phyloP scores from a whole-genome alignment of 1,140 invertebrate genomes.

The Mercenaria mercenaria region DNA sequence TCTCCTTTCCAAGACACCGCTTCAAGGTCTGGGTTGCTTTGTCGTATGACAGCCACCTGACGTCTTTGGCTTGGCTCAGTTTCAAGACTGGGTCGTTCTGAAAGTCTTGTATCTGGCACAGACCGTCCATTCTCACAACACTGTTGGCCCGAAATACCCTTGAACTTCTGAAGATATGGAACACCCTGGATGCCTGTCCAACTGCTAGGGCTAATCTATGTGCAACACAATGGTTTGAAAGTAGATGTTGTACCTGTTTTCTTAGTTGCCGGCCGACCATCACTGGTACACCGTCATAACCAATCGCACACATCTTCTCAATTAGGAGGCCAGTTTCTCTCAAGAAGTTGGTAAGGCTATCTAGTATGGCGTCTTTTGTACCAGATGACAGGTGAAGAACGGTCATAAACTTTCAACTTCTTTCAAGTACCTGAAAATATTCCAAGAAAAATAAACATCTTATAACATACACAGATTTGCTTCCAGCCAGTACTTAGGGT shows the following conservation, averaged over 20 bases:
- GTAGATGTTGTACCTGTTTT: not conserved
- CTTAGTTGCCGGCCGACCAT: not conserved
- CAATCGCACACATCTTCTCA: conserved; percentile 26
- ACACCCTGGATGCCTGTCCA: not conserved
- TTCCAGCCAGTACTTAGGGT: too few relatives aligned
- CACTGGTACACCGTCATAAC: not conserved
- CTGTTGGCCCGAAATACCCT: not conserved
- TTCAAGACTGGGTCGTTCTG: not conserved
- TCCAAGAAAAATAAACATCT: too few relatives aligned
- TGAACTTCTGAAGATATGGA: not conserved
- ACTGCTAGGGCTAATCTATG: not conserved
- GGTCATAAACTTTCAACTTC: not conserved
- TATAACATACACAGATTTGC: too few relatives aligned
- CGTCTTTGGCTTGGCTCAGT: conserved; percentile 39
- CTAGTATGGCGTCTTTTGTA: not conserved
- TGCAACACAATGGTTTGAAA: not conserved
- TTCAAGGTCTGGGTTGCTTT: not conserved
- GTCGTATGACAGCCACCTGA: conserved; percentile 16
- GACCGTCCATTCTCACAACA: not conserved
- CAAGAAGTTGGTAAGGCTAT: not conserved
- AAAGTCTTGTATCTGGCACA: not conserved
- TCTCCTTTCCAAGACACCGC: not conserved
- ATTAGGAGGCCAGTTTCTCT: not conserved
- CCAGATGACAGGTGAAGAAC: not conserved
- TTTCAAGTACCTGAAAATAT: not conserved